These are phyloP conservation scores for Xiphophorus hellerii DNA, from an alignment of 2,113 vertebrate species.

Conservation along the genomic window DNA sequence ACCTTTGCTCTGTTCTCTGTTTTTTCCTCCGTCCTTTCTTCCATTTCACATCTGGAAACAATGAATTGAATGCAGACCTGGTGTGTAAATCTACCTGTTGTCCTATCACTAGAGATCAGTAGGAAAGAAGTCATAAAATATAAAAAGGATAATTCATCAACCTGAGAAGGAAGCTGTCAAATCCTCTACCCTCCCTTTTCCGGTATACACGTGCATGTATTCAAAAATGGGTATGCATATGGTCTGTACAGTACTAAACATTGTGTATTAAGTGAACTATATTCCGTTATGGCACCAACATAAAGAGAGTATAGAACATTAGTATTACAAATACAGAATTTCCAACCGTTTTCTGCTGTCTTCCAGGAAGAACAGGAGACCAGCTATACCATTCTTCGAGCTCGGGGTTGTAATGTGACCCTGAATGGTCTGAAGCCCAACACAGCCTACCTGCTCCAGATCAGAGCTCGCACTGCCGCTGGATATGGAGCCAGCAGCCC, in stretches of 20 bases:
- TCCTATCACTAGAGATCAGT: slow-evolving; percentile 75
- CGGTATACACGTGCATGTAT: slow-evolving; percentile 1
- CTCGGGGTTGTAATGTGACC: slow-evolving; percentile 92
- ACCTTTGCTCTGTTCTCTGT: slow-evolving; percentile 5
- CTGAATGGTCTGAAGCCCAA: slow-evolving; percentile 94
- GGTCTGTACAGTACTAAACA: neutral
- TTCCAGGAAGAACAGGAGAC: slow-evolving; percentile 98
- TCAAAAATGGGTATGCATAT: neutral
- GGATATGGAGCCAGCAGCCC: slow-evolving; percentile 95
- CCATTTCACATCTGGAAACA: slow-evolving; percentile 80
- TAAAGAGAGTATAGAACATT: neutral
- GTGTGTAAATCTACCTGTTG: slow-evolving; percentile 75
- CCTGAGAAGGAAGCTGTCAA: slow-evolving; percentile 51
- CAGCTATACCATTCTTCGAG: slow-evolving; percentile 96
- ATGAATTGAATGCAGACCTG: slow-evolving; percentile 64
- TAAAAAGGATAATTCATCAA: slow-evolving; percentile 73
- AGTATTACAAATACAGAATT: neutral
- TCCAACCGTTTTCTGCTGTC: slow-evolving; percentile 17
- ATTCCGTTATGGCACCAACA: neutral
- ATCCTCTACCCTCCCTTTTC: slow-evolving; percentile 32
- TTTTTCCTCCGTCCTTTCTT: slow-evolving; percentile 23
- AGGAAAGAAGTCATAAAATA: slow-evolving; percentile 76
- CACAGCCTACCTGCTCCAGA: slow-evolving; percentile 94
- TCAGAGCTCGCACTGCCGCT: slow-evolving; percentile 94
- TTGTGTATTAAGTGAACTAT: neutral